These are phyloP conservation scores for Notospermus geniculatus DNA, from an alignment of 1,140 invertebrate species.

Conservation along the genomic window DNA sequence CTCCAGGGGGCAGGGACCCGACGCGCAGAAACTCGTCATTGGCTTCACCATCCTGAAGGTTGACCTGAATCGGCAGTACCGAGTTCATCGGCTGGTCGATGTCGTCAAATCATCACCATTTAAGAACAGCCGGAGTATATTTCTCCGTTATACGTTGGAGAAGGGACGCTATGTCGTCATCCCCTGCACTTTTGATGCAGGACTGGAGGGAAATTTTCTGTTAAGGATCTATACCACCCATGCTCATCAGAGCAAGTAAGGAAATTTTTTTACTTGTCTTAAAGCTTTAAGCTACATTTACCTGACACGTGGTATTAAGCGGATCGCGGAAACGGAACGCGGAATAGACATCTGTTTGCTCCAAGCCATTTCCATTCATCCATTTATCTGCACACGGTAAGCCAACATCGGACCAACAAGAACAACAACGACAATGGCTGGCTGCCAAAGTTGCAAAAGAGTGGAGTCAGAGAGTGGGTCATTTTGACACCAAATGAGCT, in stretches of 20 bases:
- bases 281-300: too few species aligned
- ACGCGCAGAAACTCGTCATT: constrained; percentile 56
- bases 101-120: constrained; percentile 59
- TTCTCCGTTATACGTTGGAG: constrained; percentile 54
- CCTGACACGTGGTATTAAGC: too few species aligned
- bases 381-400: too few species aligned
- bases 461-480: too few species aligned
- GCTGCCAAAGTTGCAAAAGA: too few species aligned
- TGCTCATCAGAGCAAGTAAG: constrained; percentile 48
- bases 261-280: too few species aligned
- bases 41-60: constrained; percentile 64
- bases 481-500: too few species aligned
- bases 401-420: too few species aligned
- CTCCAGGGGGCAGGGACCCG: constrained; percentile 41
- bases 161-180: constrained; percentile 66
- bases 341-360: too few species aligned
- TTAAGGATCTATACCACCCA: constrained; percentile 61
- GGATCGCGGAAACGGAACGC: too few species aligned
- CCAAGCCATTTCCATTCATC: too few species aligned
- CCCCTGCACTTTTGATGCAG: constrained; percentile 65
- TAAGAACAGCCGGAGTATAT: constrained; percentile 60
- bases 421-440: too few species aligned
- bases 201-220: constrained; percentile 60
- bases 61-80: constrained; percentile 63
- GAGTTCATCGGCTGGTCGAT: constrained; percentile 59